phyloP scores from a whole-genome alignment of 2,888 invertebrate genomes.

The Spodoptera picta region DNA sequence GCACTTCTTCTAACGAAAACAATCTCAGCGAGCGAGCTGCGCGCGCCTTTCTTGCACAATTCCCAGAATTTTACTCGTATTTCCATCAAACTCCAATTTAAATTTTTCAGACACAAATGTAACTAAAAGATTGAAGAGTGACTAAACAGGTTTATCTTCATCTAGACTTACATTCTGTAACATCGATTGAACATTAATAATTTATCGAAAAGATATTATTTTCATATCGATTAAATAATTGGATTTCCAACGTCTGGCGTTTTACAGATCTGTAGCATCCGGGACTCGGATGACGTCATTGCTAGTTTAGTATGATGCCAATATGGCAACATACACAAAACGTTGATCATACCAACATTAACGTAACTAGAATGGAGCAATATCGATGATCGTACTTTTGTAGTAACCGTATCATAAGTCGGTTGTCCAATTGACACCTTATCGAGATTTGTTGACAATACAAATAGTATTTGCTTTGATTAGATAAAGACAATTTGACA shows the following conservation, averaged over 20 bases:
- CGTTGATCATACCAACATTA: slow-evolving; percentile 34
- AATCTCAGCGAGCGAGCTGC: slow-evolving; percentile 16
- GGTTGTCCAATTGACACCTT: slow-evolving; percentile 52
- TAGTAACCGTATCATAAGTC: slow-evolving; percentile 32
- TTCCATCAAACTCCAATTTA: slow-evolving; percentile 10
- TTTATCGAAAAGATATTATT: slow-evolving; percentile 15
- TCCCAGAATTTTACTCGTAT: slow-evolving; percentile 15
- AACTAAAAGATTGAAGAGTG: slow-evolving; percentile 25
- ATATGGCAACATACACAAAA: slow-evolving; percentile 44
- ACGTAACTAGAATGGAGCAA: slow-evolving; percentile 21
- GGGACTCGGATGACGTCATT: slow-evolving; percentile 61
- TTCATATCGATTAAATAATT: slow-evolving; percentile 35
- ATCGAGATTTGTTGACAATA: slow-evolving; percentile 66
- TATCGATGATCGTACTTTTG: slow-evolving; percentile 45
- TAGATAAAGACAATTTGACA: slow-evolving; percentile 54
- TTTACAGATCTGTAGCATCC: slow-evolving; percentile 58
- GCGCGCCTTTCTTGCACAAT: slow-evolving; percentile 11
- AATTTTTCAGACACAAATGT: slow-evolving; percentile 7
- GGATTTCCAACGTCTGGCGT: slow-evolving; percentile 52
- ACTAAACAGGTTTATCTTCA: slow-evolving; percentile 19
- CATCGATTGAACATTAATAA: background rate
- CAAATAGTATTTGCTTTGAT: slow-evolving; percentile 57
- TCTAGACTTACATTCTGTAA: too few relatives aligned
- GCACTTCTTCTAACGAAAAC: slow-evolving; percentile 31
- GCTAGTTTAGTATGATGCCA: slow-evolving; percentile 23